phyloP scores from a whole-genome alignment of 2,888 invertebrate genomes.

The Ectemnius cavifrons region DNA sequence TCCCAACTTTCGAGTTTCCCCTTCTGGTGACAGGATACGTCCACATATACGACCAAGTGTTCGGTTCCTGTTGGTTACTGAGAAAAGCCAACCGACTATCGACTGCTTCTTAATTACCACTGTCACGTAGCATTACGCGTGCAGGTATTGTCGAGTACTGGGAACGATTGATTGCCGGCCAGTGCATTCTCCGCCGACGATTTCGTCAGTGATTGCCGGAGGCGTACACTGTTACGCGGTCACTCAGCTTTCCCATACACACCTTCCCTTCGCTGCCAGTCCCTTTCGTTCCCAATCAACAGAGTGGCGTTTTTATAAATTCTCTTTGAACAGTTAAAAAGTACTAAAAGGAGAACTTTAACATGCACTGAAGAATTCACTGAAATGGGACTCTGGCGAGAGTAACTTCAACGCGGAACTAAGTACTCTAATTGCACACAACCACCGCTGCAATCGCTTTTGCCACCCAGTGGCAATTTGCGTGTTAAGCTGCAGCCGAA shows the following conservation, averaged over 20 bases:
- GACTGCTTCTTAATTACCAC: neutral
- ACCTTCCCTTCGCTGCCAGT: too few species aligned
- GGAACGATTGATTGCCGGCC: constrained; percentile 16
- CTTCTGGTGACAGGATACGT: neutral
- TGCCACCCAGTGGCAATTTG: neutral
- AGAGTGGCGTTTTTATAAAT: too few species aligned
- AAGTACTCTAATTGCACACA: too few species aligned
- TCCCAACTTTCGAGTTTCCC: too few species aligned
- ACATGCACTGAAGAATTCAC: too few species aligned
- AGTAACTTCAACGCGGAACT: too few species aligned
- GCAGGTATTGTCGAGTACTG: constrained; percentile 3
- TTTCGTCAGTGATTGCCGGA: constrained; percentile 34
- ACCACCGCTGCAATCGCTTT: too few species aligned
- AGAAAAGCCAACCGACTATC: neutral
- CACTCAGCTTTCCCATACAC: neutral
- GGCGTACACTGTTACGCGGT: constrained; percentile 13
- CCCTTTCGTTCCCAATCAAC: too few species aligned
- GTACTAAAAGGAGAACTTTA: too few species aligned
- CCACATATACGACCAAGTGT: neutral
- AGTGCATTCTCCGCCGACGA: constrained; percentile 9
- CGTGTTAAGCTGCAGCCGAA: neutral
- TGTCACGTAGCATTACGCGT: constrained; percentile 6
- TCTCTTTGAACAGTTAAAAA: too few species aligned
- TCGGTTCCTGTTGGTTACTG: neutral
- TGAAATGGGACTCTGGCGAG: too few species aligned